phyloP scores from a whole-genome alignment of 2,797 vertebrate genomes.

The Otolemur crassicaudatus region DNA sequence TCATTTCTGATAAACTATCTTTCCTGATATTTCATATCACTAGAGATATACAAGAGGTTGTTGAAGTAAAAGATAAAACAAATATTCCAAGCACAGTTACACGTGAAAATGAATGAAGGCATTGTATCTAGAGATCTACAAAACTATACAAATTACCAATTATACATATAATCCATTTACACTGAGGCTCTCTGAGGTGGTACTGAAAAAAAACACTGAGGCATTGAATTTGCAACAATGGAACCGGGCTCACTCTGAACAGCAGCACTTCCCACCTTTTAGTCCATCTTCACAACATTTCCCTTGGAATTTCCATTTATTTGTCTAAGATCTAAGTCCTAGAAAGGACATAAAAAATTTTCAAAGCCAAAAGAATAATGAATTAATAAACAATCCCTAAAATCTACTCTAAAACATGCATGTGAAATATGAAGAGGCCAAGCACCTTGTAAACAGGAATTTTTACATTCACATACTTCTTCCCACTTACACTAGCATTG shows the following conservation, averaged over 20 bases:
- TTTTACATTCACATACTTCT: slow-evolving; percentile 46
- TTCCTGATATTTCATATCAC: slow-evolving; percentile 59
- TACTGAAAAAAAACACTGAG: slow-evolving; percentile 51
- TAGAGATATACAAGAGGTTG: slow-evolving; percentile 24
- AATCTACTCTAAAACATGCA: slow-evolving; percentile 53
- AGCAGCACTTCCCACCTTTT: slow-evolving; percentile 66
- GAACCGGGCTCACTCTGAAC: slow-evolving; percentile 47
- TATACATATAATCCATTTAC: slow-evolving; percentile 61
- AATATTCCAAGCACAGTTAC: slow-evolving; percentile 63
- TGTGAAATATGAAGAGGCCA: slow-evolving; percentile 28
- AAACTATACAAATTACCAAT: slow-evolving; percentile 69
- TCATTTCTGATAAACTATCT: slow-evolving; percentile 59
- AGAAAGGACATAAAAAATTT: slow-evolving; percentile 40
- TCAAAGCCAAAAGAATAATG: slow-evolving; percentile 31
- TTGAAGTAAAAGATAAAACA: slow-evolving; percentile 64
- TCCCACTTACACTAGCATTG: background rate
- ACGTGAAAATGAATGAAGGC: slow-evolving; percentile 57
- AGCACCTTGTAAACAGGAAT: slow-evolving; percentile 10
- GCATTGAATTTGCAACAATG: slow-evolving; percentile 1
- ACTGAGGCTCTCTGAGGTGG: slow-evolving; percentile 48
- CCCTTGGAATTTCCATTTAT: slow-evolving; percentile 44
- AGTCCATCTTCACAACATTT: slow-evolving; percentile 14
- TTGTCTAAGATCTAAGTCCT: slow-evolving; percentile 7
- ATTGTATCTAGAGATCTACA: slow-evolving; percentile 59
- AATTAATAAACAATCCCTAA: slow-evolving; percentile 53